A percentile compares a stretch with the other conserved stretches of the same genome.
Evolutionary conservation across 2,888 invertebrate species (phyloP).

Genomic region (Megastigmus dorsalis): DNA sequence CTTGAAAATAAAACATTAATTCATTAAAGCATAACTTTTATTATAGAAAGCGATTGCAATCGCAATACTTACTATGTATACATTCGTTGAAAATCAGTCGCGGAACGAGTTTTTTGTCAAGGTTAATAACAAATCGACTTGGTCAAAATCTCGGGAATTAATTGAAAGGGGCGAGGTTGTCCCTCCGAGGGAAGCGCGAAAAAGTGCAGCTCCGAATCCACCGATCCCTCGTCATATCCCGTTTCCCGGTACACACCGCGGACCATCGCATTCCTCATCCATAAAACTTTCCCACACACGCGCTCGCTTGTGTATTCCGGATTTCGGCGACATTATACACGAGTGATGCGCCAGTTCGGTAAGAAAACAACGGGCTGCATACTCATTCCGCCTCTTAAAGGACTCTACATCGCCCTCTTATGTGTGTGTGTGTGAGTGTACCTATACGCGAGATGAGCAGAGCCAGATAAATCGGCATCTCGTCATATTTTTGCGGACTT

Average conservation of each 20-base stretch:
- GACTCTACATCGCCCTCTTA: neutral
- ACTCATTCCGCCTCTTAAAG: conserved; percentile 30
- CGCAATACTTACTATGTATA: too few species aligned
- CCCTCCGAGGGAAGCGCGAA: neutral
- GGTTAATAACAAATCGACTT: too few species aligned
- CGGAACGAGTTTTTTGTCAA: too few species aligned
- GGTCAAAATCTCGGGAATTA: conserved; percentile 10
- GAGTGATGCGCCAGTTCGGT: conserved; percentile 1
- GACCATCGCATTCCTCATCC: neutral
- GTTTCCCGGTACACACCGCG: too few species aligned
- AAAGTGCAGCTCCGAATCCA: neutral
- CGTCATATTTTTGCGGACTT: conserved; percentile 4
- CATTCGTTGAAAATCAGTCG: too few species aligned
- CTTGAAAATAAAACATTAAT: too few species aligned
- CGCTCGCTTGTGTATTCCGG: too few species aligned
- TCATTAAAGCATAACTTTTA: too few species aligned
- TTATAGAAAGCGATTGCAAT: too few species aligned
- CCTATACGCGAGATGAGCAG: too few species aligned
- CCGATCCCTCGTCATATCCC: neutral
- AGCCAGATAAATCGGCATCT: too few species aligned
- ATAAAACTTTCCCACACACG: conserved; percentile 28
- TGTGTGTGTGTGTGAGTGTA: neutral
- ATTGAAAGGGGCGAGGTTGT: conserved; percentile 1
- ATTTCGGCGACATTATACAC: too few species aligned
- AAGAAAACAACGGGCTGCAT: neutral